phyloP scores from a whole-genome alignment of 2,888 invertebrate species.

The Nomada goodeniana region DNA sequence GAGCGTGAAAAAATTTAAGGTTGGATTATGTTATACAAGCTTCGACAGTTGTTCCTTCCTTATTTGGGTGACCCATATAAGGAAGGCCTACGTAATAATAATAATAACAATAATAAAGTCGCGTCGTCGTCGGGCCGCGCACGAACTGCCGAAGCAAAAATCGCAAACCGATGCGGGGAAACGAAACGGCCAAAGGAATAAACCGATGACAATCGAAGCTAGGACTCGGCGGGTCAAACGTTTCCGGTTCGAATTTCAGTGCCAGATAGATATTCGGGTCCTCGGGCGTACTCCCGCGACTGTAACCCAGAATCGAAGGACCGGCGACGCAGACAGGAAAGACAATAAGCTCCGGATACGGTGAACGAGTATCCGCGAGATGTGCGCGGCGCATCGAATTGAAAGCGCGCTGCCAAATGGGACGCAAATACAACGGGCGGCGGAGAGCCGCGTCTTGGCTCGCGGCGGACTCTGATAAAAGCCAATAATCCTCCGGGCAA shows the following conservation, averaged over 20 bases:
- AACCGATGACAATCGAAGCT: slow-evolving; percentile 18
- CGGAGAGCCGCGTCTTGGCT: slow-evolving; percentile 73
- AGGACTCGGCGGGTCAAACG: slow-evolving; percentile 2
- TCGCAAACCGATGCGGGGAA: not conserved
- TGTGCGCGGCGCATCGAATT: slow-evolving; percentile 72
- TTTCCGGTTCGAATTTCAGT: slow-evolving; percentile 38
- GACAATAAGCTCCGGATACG: slow-evolving; percentile 75
- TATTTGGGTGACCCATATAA: too few species aligned
- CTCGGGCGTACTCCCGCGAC: slow-evolving; percentile 41
- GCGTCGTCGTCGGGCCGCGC: not conserved
- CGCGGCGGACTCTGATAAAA: slow-evolving; percentile 77
- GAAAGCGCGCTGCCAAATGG: slow-evolving; percentile 79
- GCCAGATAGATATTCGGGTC: slow-evolving; percentile 38
- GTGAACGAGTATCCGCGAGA: slow-evolving; percentile 72
- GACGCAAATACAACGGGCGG: slow-evolving; percentile 78
- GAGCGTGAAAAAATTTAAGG: too few species aligned
- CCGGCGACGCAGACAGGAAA: slow-evolving; percentile 56
- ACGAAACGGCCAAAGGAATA: not conserved
- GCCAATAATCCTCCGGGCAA: slow-evolving; percentile 79
- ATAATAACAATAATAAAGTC: too few species aligned
- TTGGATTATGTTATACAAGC: too few species aligned
- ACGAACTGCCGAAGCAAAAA: not conserved
- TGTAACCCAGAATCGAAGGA: slow-evolving; percentile 67
- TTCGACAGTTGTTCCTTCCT: too few species aligned
- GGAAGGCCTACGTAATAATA: too few species aligned